Conservation (phyloP, 2,888 invertebrate genomes). For the Labia minor region DNA sequence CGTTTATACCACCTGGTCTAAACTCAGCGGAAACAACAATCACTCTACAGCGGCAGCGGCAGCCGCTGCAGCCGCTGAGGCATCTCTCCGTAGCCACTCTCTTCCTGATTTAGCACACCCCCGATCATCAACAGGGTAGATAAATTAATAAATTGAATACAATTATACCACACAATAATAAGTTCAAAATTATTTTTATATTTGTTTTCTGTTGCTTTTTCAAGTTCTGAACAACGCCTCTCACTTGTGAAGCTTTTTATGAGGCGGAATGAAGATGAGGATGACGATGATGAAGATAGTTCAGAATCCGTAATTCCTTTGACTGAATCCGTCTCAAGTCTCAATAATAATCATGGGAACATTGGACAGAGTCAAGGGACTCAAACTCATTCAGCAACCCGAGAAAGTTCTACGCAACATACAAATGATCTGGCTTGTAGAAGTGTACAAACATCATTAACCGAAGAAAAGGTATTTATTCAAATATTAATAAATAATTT, state of each 20-base stretch:
- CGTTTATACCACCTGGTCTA: slow-evolving; percentile 81
- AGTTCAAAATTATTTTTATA: no score
- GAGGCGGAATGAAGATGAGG: slow-evolving; percentile 64
- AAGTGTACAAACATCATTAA: slow-evolving; percentile 15
- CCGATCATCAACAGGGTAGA: slow-evolving; percentile 31
- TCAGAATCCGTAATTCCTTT: slow-evolving; percentile 39
- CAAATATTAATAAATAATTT: background rate
- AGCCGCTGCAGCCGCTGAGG: slow-evolving; percentile 31
- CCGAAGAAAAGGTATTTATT: slow-evolving; percentile 18
- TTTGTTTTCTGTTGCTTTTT: no score
- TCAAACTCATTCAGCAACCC: slow-evolving; percentile 38
- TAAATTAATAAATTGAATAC: no score
- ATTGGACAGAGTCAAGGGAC: slow-evolving; percentile 28
- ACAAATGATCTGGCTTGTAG: slow-evolving; percentile 43
- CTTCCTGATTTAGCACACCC: background rate
- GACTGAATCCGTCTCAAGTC: slow-evolving; percentile 25
- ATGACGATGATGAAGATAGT: slow-evolving; percentile 38
- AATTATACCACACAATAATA: no score
- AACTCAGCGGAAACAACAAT: slow-evolving; percentile 67
- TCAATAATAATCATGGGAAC: slow-evolving; percentile 23
- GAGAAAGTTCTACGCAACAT: slow-evolving; percentile 53
- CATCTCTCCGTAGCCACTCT: slow-evolving; percentile 32
- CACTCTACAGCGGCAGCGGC: slow-evolving; percentile 38
- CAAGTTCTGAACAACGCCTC: slow-evolving; percentile 51
- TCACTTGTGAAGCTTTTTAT: slow-evolving; percentile 79